These are phyloP conservation scores for Chrysaora quinquecirrha DNA, from an alignment of 30 jellyfish, hydroid and myxozoan species.

Conservation along the genomic window DNA sequence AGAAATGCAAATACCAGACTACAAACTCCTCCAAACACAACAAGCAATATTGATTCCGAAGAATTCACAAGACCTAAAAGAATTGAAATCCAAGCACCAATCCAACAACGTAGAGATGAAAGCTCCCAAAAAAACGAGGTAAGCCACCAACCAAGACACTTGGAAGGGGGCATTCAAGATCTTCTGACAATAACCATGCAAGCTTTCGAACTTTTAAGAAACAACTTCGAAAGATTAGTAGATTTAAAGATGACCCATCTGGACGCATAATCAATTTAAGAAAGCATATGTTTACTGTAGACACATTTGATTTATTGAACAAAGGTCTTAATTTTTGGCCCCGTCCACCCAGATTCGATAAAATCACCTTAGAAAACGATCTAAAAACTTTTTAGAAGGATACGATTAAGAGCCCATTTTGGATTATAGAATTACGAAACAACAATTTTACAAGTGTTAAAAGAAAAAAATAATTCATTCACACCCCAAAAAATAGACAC, in stretches of 20 bases:
- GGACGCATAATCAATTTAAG: slow-evolving; percentile 33
- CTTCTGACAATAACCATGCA: slow-evolving; percentile 38
- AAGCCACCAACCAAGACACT: neutral
- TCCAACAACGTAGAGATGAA: neutral
- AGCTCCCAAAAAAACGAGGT: neutral
- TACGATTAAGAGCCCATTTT: slow-evolving; percentile 18
- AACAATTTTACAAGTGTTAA: slow-evolving; percentile 11
- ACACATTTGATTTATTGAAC: slow-evolving; percentile 16
- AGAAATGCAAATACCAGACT: neutral
- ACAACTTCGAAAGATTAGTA: slow-evolving; percentile 39
- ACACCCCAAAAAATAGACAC: slow-evolving; percentile 29
- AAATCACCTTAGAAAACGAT: slow-evolving; percentile 16
- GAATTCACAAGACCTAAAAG: neutral
- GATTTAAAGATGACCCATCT: slow-evolving; percentile 44
- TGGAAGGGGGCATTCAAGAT: slow-evolving; percentile 18
- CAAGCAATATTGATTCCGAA: neutral
- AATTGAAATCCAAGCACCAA: neutral
- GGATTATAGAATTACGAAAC: slow-evolving; percentile 8
- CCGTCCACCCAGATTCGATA: slow-evolving; percentile 34
- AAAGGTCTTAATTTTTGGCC: slow-evolving; percentile 59
- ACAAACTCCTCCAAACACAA: neutral
- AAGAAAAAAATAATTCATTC: slow-evolving; percentile 27
- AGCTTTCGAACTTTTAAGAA: slow-evolving; percentile 37
- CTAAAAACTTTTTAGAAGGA: slow-evolving; percentile 13
- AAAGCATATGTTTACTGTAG: slow-evolving; percentile 25